These are phyloP conservation scores for Atta texana DNA, from an alignment of 1,140 invertebrate species.

Conservation along the genomic window DNA sequence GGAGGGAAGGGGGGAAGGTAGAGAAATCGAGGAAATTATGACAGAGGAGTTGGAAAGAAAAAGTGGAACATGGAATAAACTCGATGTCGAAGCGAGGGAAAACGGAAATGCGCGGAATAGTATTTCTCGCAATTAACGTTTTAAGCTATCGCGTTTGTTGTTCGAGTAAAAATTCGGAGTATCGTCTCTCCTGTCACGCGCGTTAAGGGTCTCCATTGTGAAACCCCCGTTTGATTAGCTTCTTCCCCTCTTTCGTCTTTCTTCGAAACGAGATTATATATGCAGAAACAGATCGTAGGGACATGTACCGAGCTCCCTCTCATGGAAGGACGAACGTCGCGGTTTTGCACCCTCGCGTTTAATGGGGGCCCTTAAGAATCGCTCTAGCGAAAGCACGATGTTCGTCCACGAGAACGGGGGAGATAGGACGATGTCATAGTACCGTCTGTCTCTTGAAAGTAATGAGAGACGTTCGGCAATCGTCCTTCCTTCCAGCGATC, in stretches of 20 bases:
- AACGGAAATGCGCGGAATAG: constrained; percentile 46
- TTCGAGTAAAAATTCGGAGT: constrained; percentile 41
- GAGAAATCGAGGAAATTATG: neutral
- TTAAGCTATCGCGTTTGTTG: constrained; percentile 40
- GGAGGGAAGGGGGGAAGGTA: neutral
- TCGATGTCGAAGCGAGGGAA: constrained; percentile 55
- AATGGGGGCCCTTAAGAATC: neutral
- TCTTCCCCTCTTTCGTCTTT: constrained; percentile 44
- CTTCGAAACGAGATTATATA: constrained; percentile 55
- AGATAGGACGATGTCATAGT: constrained; percentile 8
- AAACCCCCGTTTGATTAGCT: constrained; percentile 53
- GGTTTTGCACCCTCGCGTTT: constrained; percentile 5
- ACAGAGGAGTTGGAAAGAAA: neutral
- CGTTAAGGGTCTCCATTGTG: neutral
- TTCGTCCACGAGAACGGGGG: constrained; percentile 36
- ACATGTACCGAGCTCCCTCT: constrained; percentile 65
- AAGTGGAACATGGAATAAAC: constrained; percentile 13
- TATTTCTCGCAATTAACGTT: constrained; percentile 5
- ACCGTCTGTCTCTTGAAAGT: neutral
- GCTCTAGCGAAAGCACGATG: constrained; percentile 22
- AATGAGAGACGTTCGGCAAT: constrained; percentile 38
- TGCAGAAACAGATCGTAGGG: constrained; percentile 33
- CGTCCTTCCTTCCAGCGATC: constrained; percentile 54
- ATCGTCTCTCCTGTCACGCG: constrained; percentile 39
- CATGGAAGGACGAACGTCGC: constrained; percentile 7